A percentile compares a stretch with the other conserved stretches of the same genome.
phyloP scores from a whole-genome alignment of 2,113 vertebrate genomes.

The Burhinus oedicnemus region DNA sequence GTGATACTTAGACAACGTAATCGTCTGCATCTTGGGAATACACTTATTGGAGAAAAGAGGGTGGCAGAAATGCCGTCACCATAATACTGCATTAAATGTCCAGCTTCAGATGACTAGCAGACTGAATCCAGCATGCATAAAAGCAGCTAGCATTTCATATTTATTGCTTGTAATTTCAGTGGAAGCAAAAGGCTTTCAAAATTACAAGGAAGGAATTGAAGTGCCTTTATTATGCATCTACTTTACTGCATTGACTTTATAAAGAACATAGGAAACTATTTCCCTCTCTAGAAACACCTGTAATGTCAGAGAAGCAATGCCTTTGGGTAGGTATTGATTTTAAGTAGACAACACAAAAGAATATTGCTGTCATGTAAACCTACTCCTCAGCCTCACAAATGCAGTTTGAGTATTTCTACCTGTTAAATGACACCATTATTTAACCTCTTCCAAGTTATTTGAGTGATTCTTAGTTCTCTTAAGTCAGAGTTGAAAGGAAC shows the following conservation, averaged over 20 bases:
- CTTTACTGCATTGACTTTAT: not conserved
- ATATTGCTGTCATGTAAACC: not conserved
- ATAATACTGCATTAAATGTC: not conserved
- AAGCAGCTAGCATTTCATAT: not conserved
- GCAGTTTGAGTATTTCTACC: not conserved
- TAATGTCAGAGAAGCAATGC: not conserved
- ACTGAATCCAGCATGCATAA: not conserved
- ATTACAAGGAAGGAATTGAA: not conserved
- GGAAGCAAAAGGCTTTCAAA: not conserved
- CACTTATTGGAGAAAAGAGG: not conserved
- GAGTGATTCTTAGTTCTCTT: not conserved
- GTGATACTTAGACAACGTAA: not conserved
- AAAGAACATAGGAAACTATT: not conserved
- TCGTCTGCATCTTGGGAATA: not conserved
- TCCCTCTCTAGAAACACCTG: not conserved
- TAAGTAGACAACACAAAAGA: not conserved
- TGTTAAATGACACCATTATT: not conserved
- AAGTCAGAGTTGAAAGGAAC: not conserved
- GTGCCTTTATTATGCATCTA: not conserved
- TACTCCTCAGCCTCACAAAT: not conserved
- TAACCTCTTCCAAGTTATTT: not conserved
- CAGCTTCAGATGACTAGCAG: not conserved
- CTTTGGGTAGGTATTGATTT: not conserved
- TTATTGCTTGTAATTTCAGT: not conserved
- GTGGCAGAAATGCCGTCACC: not conserved